These are phyloP conservation scores for Micropoecilia bifurca DNA, from an alignment of 2,797 vertebrate species.

Conservation along the genomic window DNA sequence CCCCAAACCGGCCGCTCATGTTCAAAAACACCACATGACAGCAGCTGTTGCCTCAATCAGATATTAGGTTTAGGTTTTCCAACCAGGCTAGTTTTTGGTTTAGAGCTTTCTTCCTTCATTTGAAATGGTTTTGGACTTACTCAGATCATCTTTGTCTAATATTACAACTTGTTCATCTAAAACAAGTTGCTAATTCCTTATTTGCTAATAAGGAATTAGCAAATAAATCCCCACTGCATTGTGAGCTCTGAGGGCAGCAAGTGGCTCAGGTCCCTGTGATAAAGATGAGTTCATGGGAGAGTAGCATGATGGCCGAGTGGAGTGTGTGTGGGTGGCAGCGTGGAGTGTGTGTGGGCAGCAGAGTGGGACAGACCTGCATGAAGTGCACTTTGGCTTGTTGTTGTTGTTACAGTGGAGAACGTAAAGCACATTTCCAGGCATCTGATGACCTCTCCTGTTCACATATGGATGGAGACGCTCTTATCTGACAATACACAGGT, in stretches of 20 bases:
- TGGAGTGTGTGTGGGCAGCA: conserved; percentile 55
- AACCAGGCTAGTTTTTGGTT: background rate
- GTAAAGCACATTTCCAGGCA: conserved; percentile 47
- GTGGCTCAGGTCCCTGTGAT: conserved; percentile 11
- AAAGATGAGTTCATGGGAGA: conserved; percentile 48
- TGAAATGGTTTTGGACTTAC: background rate
- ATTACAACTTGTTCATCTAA: background rate
- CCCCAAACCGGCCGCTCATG: background rate
- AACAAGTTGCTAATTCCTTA: no score
- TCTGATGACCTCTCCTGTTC: conserved; percentile 35
- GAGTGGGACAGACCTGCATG: conserved; percentile 46
- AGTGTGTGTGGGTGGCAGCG: conserved; percentile 48
- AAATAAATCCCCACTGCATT: background rate
- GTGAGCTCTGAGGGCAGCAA: conserved; percentile 13
- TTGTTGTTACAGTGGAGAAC: conserved; percentile 42
- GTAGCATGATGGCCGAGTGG: conserved; percentile 34
- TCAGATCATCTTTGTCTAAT: background rate
- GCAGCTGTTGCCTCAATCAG: background rate
- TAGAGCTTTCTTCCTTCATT: background rate
- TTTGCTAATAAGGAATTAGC: background rate
- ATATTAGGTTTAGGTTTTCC: background rate
- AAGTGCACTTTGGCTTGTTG: conserved; percentile 67
- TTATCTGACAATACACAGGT: conserved; percentile 19
- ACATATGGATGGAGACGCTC: conserved; percentile 27
- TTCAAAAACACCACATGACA: background rate